phyloP scores from a whole-genome alignment of 2,113 vertebrate genomes.

The Ageneiosus marmoratus region DNA sequence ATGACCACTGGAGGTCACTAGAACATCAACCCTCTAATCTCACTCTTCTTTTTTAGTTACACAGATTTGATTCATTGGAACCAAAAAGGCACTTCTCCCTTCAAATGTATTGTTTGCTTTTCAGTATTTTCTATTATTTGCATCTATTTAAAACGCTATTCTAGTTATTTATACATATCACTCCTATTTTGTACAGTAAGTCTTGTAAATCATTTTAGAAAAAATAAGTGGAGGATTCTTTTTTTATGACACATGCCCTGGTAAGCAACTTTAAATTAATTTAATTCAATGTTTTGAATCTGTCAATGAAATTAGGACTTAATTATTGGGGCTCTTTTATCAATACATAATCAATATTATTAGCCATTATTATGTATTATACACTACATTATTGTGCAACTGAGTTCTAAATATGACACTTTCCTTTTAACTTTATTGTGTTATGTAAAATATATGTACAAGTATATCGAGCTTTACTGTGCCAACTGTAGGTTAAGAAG shows the following conservation, averaged over 20 bases:
- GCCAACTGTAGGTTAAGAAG: constrained; percentile 5
- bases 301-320: not conserved
- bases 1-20: constrained; percentile 26
- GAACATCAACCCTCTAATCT: not conserved
- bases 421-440: not conserved
- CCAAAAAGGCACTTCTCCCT: not conserved
- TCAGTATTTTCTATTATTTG: not conserved
- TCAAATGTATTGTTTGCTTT: not conserved
- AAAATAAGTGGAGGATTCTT: not conserved
- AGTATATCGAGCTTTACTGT: constrained; percentile 8
- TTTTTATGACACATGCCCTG: not conserved
- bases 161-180: not conserved
- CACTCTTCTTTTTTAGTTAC: not conserved
- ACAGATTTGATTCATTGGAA: not conserved
- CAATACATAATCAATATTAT: not conserved
- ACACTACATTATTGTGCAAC: not conserved
- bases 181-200: not conserved
- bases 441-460: not conserved
- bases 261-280: not conserved
- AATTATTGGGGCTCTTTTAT: not conserved
- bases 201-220: not conserved
- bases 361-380: not conserved
- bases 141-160: not conserved
- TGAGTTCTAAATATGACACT: not conserved
- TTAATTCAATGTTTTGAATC: not conserved